phyloP scores from a whole-genome alignment of 2,113 vertebrate genomes.

The Capreolus pygargus region DNA sequence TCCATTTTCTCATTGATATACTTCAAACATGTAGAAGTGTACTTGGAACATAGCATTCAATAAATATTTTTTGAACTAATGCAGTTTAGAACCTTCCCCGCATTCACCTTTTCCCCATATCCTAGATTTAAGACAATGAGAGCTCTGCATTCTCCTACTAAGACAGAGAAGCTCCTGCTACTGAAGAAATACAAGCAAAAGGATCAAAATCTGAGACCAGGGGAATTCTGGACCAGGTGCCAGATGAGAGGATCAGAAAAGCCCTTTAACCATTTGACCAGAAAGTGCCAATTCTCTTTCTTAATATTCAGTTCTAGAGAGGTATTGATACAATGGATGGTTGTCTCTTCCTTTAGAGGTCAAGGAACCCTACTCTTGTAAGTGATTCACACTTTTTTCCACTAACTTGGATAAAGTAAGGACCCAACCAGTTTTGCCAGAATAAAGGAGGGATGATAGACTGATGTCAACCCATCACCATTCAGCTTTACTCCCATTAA shows the following conservation, averaged over 20 bases:
- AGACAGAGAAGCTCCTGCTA: neutral
- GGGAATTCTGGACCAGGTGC: neutral
- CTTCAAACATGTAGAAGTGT: neutral
- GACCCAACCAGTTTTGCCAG: neutral
- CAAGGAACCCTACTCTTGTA: neutral
- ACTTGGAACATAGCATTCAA: neutral
- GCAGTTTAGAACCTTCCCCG: neutral
- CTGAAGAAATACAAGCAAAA: neutral
- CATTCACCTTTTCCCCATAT: neutral
- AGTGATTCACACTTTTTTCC: neutral
- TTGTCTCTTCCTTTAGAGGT: neutral
- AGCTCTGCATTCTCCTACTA: neutral
- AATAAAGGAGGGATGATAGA: neutral
- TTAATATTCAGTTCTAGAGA: neutral
- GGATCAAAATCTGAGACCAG: neutral
- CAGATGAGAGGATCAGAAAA: neutral
- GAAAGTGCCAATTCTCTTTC: neutral
- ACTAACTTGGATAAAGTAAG: neutral
- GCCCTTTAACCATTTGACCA: neutral
- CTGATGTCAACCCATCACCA: neutral
- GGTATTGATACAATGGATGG: neutral
- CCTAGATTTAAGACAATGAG: neutral
- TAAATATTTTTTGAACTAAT: neutral
- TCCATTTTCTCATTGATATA: neutral
- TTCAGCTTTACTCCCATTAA: neutral